These are phyloP conservation scores for Cordylochernes scorpioides DNA, from an alignment of 2,888 invertebrate genomes.

Conservation along the genomic window DNA sequence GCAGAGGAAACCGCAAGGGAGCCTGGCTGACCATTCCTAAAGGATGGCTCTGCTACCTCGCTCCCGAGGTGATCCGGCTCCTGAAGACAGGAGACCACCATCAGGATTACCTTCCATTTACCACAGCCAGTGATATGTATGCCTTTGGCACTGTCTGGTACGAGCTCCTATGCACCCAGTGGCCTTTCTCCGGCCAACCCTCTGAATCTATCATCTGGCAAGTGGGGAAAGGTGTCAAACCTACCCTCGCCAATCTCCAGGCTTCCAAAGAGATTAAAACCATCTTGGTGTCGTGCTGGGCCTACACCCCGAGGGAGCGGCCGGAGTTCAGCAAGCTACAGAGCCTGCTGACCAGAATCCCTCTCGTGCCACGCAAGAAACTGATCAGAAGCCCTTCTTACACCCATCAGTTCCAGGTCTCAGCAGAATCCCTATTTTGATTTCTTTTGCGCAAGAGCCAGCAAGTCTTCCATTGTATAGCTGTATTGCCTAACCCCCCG, in stretches of 20 bases:
- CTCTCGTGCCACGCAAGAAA: constrained; percentile 80
- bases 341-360: constrained; percentile 55
- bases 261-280: constrained; percentile 25
- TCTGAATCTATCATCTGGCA: constrained; percentile 25
- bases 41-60: constrained; percentile 93
- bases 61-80: constrained; percentile 77
- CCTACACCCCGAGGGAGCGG: constrained; percentile 51
- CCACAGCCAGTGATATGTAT: constrained; percentile 74
- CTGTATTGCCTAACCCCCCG: no score
- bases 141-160: constrained; percentile 54
- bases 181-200: constrained; percentile 22
- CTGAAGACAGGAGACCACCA: constrained; percentile 36
- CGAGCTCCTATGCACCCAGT: constrained; percentile 23
- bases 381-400: constrained; percentile 91
- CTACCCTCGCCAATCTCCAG: constrained; percentile 21
- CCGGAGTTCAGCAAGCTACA: constrained; percentile 69
- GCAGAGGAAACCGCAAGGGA: constrained; percentile 50
- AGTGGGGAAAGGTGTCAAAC: constrained; percentile 25
- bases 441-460: no score
- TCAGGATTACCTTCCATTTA: constrained; percentile 67
- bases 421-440: constrained; percentile 76
- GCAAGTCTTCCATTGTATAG: no score
- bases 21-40: constrained; percentile 71
- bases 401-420: constrained; percentile 81
- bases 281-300: constrained; percentile 88